Evolutionary conservation across 2,888 invertebrate genomes (phyloP).

Genomic region (Diploptera punctata): DNA sequence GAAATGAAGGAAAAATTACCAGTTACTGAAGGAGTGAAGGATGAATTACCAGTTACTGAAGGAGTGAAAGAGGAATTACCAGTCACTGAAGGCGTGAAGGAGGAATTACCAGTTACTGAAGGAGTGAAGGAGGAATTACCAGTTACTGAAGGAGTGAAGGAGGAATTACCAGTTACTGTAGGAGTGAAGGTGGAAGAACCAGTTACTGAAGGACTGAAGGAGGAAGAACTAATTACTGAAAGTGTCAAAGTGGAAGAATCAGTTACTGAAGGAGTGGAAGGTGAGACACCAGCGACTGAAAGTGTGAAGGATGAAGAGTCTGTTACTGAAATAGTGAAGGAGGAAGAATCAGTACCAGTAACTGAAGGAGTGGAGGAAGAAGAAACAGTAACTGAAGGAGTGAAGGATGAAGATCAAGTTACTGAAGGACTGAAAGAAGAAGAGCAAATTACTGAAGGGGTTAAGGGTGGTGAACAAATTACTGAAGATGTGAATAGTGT

Average conservation of each 20-base stretch:
- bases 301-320: slow-evolving; percentile 23
- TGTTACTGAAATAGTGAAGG: slow-evolving; percentile 30
- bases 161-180: slow-evolving; percentile 32
- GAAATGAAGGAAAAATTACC: not conserved
- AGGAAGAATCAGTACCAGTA: slow-evolving; percentile 35
- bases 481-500: no score
- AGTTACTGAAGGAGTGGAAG: no score
- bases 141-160: slow-evolving; percentile 31
- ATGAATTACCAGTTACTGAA: slow-evolving; percentile 35
- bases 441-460: not conserved
- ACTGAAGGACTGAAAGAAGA: not conserved
- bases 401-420: slow-evolving; percentile 14
- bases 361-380: not conserved
- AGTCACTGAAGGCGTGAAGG: not conserved
- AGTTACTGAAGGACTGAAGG: not conserved
- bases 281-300: slow-evolving; percentile 35
- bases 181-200: not conserved
- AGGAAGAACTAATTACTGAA: slow-evolving; percentile 31
- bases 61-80: slow-evolving; percentile 18
- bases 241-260: no score
- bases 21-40: slow-evolving; percentile 18
- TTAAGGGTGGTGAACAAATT: slow-evolving; percentile 7
- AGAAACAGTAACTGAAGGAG: slow-evolving; percentile 32
- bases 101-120: not conserved
- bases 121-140: not conserved